Evolutionary conservation across 2,797 vertebrate genomes (phyloP).

Genomic region (Craterocephalus amniculus): DNA sequence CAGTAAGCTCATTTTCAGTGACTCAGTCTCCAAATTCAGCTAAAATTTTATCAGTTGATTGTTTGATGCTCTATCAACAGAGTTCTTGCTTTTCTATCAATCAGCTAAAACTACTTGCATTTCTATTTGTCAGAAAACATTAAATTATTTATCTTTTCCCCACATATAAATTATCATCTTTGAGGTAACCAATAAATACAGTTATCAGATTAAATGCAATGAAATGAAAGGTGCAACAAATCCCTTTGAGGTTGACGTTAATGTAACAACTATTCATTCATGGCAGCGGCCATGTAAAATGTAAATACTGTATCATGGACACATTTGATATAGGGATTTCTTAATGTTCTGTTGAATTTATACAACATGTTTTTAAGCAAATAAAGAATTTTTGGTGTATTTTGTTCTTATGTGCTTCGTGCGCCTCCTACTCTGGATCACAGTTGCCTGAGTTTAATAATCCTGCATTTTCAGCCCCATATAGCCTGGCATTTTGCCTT

Average conservation of each 20-base stretch:
- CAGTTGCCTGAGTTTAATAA: slow-evolving; percentile 21
- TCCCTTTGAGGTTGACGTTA: not conserved
- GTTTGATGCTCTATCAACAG: not conserved
- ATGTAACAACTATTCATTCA: not conserved
- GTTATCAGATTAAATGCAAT: too few species aligned
- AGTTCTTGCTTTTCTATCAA: too few species aligned
- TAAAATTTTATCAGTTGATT: not conserved
- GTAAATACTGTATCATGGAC: too few species aligned
- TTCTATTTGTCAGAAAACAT: not conserved
- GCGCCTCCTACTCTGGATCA: slow-evolving; percentile 32
- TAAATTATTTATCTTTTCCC: not conserved
- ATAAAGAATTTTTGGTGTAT: not conserved
- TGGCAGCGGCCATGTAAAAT: not conserved
- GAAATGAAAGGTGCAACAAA: not conserved
- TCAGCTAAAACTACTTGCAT: too few species aligned
- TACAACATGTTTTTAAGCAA: not conserved
- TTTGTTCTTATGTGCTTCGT: slow-evolving; percentile 12
- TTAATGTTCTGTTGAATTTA: not conserved
- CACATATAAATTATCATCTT: too few species aligned
- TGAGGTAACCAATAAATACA: too few species aligned
- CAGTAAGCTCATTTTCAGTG: not conserved
- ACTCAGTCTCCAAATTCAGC: too few species aligned
- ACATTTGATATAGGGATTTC: not conserved
- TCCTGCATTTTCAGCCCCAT: slow-evolving; percentile 46
- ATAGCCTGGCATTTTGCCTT: slow-evolving; percentile 74